Base-by-base conservation (phyloP, 2,113 vertebrate species). In the Phaethon lepturus region DNA sequence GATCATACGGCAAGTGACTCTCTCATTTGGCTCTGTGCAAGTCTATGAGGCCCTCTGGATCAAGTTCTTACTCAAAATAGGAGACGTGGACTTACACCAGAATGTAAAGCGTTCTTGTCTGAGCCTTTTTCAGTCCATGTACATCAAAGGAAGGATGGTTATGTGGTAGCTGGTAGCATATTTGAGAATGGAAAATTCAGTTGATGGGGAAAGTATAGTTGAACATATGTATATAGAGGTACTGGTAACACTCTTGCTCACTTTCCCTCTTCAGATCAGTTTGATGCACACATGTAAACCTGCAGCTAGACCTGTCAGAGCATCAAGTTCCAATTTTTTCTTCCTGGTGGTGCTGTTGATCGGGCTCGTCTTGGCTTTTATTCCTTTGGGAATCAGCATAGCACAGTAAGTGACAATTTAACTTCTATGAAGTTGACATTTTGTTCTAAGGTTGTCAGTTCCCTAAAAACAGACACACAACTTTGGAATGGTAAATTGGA, bases 281-380 rank as follows among this genome's bases (percentile, higher is more conserved):
- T 95, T 99, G 96, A 98, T 99, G 20, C 97, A 99, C 8, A 99
- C 99, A 64, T 95, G 99, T 52, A 99, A 98, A 67, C 99, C 99
- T 38, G 96, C 99, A 50, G 98, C 98, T 0, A 98, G 98, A 55
- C 99, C 99, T 17, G 97, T 99, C 97, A 98, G 99, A 92, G 99
- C 99, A 2, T 99, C 99, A 44, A 99, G 99, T 93, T 99, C 99
- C 76, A 98, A 99, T 90, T 99, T 99, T 96, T 99, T 99, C 98
- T 99, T 99, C 97, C 97, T 99, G 71, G 92, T 94, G 13, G 99
- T 99, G 81, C 88, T 99, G 96, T 94, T 99, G 97, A 99, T 99
- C 10, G 99, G 99, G 40, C 98, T 99, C 4, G 6, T 96, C 56
- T 95, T 99, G 92, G 99, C 99, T 68, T 98, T 98, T 40, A 29